Base-by-base conservation (phyloP, 2,797 vertebrate species). In the Rhinophrynus dorsalis region DNA sequence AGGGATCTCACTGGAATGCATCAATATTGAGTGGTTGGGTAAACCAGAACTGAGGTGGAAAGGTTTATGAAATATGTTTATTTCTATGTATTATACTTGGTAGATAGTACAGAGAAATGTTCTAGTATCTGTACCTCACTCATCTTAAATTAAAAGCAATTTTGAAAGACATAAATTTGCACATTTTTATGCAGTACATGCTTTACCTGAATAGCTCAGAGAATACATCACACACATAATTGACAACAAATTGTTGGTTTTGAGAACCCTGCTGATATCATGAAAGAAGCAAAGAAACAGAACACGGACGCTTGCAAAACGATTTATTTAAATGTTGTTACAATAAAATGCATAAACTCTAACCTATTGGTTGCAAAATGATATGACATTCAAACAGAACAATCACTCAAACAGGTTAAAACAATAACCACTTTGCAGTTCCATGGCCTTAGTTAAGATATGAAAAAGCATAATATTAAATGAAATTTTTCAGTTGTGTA, bases 271-370 rank as follows among this genome's bases (percentile, higher is more conserved):
- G 52, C 56, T 50, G 60, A 72, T 72, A 40, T 51, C 69, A 32
- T 35, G 35, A 42, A 58, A 47, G 38, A 51, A 58, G 42, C 44
- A 72, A 65, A 42, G 59, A 27, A 50, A 64, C 40, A 64, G n/a
- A n/a, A n/a, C n/a, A n/a, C n/a, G n/a, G n/a, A n/a, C n/a, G n/a
- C n/a, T 71, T 32, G 51, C 50, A 42, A 35, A 51, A 64, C 60
- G 42, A 17, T 66, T 72, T 72, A 65, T 58, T 61, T 38, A 65
- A 59, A 65, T 59, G 21, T 21, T 40, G 2, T 12, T 33, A 20
- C 37, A 72, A 65, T 66, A 59, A 72, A 65, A 72, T 72, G 60
- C 44, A 72, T 72, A 61, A 50, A 65, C 59, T 17, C 54, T 59
- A 50, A 52, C 33, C 61, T 52, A 72, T 52, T 65, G 37, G 17